These are phyloP conservation scores for Thinocorus orbignyianus DNA, from an alignment of 2,113 vertebrate genomes.

Conservation along the genomic window DNA sequence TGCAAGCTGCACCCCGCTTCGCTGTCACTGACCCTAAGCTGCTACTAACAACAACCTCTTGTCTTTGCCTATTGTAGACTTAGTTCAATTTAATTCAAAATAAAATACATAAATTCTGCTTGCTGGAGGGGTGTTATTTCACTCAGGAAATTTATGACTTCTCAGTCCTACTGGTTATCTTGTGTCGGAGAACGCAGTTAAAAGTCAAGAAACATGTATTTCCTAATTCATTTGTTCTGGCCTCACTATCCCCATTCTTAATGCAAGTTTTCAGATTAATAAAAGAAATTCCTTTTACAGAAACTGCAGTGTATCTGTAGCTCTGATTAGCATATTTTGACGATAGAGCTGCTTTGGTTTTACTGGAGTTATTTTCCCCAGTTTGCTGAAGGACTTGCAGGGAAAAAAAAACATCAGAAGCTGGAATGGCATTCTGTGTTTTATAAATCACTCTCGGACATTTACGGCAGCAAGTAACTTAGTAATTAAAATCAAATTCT, in stretches of 20 bases:
- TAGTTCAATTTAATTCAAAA: constrained; percentile 17
- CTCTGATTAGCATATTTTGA: not conserved
- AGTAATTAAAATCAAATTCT: constrained; percentile 62
- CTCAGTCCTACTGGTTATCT: not conserved
- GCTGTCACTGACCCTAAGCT: constrained; percentile 30
- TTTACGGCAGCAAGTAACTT: constrained; percentile 28
- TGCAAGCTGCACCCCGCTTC: constrained; percentile 51
- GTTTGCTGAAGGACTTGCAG: not conserved
- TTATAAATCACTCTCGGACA: constrained; percentile 47
- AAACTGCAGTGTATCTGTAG: not conserved
- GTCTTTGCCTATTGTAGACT: not conserved
- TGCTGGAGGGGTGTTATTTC: no score
- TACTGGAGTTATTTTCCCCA: not conserved
- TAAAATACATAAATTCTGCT: not conserved
- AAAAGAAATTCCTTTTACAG: not conserved
- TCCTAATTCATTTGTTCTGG: constrained; percentile 51
- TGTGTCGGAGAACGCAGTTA: not conserved
- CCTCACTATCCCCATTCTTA: not conserved
- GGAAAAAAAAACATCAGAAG: not conserved
- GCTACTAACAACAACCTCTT: constrained; percentile 19
- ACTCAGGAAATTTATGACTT: constrained; percentile 15
- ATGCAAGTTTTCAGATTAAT: not conserved
- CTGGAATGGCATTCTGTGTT: not conserved
- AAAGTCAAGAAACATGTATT: constrained; percentile 24
- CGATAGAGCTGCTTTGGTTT: not conserved